Evolutionary conservation across 2,113 vertebrate species (phyloP).

Genomic region (Protomyctophum bolini): DNA sequence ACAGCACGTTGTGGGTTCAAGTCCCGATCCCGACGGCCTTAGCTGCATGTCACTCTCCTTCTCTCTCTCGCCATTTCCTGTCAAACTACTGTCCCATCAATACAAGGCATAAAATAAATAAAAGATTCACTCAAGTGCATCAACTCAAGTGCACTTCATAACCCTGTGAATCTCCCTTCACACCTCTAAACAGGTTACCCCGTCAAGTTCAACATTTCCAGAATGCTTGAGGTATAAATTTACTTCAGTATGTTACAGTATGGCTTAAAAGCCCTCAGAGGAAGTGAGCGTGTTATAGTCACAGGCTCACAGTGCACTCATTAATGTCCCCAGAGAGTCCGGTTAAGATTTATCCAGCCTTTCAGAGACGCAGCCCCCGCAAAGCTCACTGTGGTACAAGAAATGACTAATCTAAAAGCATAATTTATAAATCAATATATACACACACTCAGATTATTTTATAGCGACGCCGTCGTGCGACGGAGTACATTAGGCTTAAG

Average conservation of each 20-base stretch:
- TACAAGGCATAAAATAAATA: too few relatives aligned
- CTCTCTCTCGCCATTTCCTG: too few relatives aligned
- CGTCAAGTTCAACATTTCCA: neutral
- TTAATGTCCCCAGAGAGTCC: neutral
- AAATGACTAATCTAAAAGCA: slow-evolving; percentile 33
- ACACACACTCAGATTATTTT: too few relatives aligned
- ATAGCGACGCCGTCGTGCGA: too few relatives aligned
- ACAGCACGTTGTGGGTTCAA: too few relatives aligned
- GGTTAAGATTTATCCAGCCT: slow-evolving; percentile 16
- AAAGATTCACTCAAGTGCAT: too few relatives aligned
- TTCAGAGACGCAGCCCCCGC: slow-evolving; percentile 19
- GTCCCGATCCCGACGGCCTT: too few relatives aligned
- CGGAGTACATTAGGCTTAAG: too few relatives aligned
- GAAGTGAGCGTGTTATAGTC: neutral
- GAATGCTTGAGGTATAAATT: neutral
- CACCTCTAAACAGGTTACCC: neutral
- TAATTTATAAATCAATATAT: too few relatives aligned
- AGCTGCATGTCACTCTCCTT: too few relatives aligned
- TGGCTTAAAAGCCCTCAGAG: neutral
- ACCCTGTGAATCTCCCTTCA: neutral
- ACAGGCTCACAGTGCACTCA: neutral
- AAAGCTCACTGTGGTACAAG: slow-evolving; percentile 15
- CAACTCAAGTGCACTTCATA: neutral
- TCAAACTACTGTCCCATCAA: too few relatives aligned
- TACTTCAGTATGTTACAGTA: neutral